Conservation (phyloP, 2,797 vertebrate species). For the Microctenopoma steveboyesi region DNA sequence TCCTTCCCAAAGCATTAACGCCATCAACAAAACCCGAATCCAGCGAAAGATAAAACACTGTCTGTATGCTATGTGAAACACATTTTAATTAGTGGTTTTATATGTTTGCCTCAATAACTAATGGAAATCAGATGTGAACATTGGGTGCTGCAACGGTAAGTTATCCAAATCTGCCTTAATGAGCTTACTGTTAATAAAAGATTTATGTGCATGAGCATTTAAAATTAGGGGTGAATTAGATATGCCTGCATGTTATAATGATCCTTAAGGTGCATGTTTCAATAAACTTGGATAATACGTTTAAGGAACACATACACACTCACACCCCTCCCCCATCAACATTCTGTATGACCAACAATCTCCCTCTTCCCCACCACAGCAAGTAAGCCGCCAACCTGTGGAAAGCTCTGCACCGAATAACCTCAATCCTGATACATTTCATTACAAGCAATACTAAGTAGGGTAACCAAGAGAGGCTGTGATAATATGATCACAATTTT, state of each 20-base stretch:
- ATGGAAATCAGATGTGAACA: constrained; percentile 51
- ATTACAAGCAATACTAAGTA: constrained; percentile 6
- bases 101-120: constrained; percentile 46
- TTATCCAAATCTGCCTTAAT: constrained; percentile 38
- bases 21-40: constrained; percentile 30
- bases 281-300: neutral
- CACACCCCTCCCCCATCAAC: constrained; percentile 31
- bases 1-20: constrained; percentile 1
- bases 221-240: constrained; percentile 25
- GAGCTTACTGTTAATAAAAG: constrained; percentile 55
- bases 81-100: constrained; percentile 45
- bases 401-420: constrained; percentile 30
- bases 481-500: constrained; percentile 15
- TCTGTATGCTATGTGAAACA: constrained; percentile 15
- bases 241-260: neutral
- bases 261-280: neutral
- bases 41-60: constrained; percentile 13
- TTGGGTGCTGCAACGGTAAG: constrained; percentile 24
- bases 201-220: constrained; percentile 24
- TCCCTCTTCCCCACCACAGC: constrained; percentile 34
- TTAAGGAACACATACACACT: too few species aligned
- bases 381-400: constrained; percentile 51
- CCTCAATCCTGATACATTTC: constrained; percentile 34
- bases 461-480: constrained; percentile 11
- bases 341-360: constrained; percentile 35